Conservation (phyloP, 2,797 vertebrate genomes). For the Sphenodon punctatus region DNA sequence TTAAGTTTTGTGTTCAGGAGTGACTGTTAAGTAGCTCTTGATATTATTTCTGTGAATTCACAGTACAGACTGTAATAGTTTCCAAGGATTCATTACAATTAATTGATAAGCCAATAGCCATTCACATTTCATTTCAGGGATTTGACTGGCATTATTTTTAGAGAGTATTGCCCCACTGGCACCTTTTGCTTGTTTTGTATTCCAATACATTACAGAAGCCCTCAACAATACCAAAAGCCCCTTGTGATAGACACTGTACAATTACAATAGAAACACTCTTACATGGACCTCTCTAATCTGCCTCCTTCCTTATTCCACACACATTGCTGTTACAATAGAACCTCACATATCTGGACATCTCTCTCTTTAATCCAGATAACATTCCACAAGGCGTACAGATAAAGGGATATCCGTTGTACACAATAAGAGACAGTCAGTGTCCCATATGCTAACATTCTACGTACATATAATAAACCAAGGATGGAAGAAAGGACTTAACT, state of each 20-base stretch:
- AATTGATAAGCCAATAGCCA: neutral
- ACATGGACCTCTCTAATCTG: too few relatives aligned
- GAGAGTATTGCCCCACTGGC: neutral
- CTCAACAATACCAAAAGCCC: neutral
- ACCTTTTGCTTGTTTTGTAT: neutral
- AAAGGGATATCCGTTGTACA: too few relatives aligned
- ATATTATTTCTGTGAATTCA: neutral
- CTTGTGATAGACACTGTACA: too few relatives aligned
- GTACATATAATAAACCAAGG: neutral
- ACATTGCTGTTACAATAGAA: too few relatives aligned
- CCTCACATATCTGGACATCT: too few relatives aligned
- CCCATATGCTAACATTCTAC: neutral
- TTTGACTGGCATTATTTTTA: neutral
- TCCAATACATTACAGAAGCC: neutral
- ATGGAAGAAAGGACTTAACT: neutral
- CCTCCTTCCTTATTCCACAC: too few relatives aligned
- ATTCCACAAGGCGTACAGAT: too few relatives aligned
- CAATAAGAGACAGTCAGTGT: neutral
- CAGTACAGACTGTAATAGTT: neutral
- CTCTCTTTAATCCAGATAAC: too few relatives aligned
- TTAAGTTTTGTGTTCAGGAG: neutral
- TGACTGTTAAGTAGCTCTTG: neutral
- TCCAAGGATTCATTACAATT: neutral
- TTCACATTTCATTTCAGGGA: neutral
- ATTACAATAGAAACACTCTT: too few relatives aligned